phyloP scores from a whole-genome alignment of 2,113 vertebrate species.

The Podarcis cretensis region DNA sequence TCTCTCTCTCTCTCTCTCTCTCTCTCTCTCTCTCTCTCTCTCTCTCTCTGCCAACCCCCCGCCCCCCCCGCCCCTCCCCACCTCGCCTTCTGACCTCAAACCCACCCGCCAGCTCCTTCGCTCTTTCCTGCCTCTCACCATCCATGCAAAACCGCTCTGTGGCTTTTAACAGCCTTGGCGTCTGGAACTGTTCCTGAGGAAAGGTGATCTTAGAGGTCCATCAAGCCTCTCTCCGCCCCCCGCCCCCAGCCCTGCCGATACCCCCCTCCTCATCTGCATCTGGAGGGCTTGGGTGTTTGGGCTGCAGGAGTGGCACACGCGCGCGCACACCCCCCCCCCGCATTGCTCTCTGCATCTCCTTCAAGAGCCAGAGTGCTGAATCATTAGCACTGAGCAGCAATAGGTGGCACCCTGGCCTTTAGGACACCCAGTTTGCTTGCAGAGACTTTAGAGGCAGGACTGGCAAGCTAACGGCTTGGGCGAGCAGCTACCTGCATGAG shows the following conservation, averaged over 20 bases:
- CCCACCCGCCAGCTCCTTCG: not conserved
- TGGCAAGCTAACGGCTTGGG: not conserved
- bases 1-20: no score
- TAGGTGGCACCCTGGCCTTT: not conserved
- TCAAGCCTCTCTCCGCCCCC: not conserved
- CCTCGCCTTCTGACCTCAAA: not conserved
- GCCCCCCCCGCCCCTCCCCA: not conserved
- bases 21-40: no score
- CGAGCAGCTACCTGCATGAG: no score
- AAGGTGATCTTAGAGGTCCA: slow-evolving; percentile 14
- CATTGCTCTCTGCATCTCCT: not conserved
- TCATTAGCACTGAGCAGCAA: not conserved
- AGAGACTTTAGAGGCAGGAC: not conserved
- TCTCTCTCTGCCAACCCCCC: no score
- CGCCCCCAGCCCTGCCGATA: no score
- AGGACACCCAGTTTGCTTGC: no score
- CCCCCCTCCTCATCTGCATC: not conserved
- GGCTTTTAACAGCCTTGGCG: slow-evolving; percentile 4
- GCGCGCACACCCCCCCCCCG: no score
- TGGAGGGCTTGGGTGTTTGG: not conserved
- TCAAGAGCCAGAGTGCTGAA: not conserved
- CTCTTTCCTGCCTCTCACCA: slow-evolving; percentile 4
- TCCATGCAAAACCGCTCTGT: not conserved
- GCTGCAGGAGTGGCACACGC: no score
- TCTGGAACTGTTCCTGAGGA: not conserved